These are phyloP conservation scores for Onychomys leucogaster DNA, from an alignment of 2,797 vertebrate species.

Conservation along the genomic window DNA sequence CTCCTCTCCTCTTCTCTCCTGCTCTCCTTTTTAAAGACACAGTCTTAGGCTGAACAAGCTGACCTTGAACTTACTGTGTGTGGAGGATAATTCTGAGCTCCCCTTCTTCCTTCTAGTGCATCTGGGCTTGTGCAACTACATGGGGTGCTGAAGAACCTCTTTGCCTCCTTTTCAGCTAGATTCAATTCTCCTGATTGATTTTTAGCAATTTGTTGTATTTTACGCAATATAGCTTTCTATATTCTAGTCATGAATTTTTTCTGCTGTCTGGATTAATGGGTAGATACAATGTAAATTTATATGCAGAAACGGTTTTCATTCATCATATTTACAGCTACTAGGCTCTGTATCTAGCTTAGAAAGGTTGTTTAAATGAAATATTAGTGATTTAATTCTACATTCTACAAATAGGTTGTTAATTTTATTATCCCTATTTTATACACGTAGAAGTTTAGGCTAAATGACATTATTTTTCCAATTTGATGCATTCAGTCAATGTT, in stretches of 20 bases:
- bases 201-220: not conserved
- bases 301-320: not conserved
- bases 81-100: not conserved
- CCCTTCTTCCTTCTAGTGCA: not conserved
- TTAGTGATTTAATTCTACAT: not conserved
- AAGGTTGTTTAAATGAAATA: not conserved
- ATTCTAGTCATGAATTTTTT: not conserved
- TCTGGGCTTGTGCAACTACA: not conserved
- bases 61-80: not conserved
- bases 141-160: not conserved
- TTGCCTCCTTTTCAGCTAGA: not conserved
- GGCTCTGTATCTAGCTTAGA: constrained; percentile 12
- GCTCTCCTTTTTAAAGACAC: not conserved
- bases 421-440: not conserved
- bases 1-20: too few species aligned
- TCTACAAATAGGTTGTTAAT: not conserved
- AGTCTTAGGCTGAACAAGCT: not conserved
- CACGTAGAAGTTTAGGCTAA: not conserved
- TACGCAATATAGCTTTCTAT: not conserved
- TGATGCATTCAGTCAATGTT: not conserved
- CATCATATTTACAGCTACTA: not conserved
- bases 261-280: not conserved
- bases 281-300: not conserved
- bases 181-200: not conserved
- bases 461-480: not conserved